Evolutionary conservation across 2,888 invertebrate species (phyloP).

Genomic region (Idaea aversata): DNA sequence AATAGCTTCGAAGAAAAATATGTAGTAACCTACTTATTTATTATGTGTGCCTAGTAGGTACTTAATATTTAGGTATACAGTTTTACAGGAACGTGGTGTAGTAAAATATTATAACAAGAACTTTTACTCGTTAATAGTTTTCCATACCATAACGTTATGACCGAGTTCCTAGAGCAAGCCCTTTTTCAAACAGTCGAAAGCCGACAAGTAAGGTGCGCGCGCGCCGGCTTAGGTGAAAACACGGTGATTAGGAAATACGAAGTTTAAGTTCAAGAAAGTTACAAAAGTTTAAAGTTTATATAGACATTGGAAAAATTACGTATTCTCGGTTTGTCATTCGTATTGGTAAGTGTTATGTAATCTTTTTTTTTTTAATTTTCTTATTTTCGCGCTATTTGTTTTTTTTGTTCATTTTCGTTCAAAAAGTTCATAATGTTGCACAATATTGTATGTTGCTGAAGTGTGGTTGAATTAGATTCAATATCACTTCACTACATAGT

Average conservation of each 20-base stretch:
- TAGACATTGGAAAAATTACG: neutral
- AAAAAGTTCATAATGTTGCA: neutral
- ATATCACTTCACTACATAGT: too few relatives aligned
- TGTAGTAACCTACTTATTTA: too few relatives aligned
- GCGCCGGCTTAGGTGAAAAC: conserved; percentile 37
- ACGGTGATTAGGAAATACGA: conserved; percentile 21
- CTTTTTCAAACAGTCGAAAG: conserved; percentile 64
- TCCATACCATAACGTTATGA: conserved; percentile 40
- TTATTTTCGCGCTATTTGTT: neutral
- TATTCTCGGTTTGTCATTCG: neutral
- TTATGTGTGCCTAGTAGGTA: too few relatives aligned
- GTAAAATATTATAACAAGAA: neutral
- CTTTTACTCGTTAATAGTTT: conserved; percentile 66
- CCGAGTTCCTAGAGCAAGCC: conserved; percentile 46
- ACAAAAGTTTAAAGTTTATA: neutral
- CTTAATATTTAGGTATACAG: too few relatives aligned
- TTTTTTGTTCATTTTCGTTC: neutral
- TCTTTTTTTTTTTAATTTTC: too few relatives aligned
- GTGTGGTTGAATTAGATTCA: too few relatives aligned
- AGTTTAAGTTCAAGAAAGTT: conserved; percentile 9
- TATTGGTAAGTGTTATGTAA: neutral
- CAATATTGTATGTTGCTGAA: neutral
- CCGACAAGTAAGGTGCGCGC: conserved; percentile 34
- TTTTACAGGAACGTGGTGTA: neutral
- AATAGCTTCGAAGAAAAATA: too few relatives aligned